Conservation (phyloP, 1,140 invertebrate species). For the Drosophila yakuba region DNA sequence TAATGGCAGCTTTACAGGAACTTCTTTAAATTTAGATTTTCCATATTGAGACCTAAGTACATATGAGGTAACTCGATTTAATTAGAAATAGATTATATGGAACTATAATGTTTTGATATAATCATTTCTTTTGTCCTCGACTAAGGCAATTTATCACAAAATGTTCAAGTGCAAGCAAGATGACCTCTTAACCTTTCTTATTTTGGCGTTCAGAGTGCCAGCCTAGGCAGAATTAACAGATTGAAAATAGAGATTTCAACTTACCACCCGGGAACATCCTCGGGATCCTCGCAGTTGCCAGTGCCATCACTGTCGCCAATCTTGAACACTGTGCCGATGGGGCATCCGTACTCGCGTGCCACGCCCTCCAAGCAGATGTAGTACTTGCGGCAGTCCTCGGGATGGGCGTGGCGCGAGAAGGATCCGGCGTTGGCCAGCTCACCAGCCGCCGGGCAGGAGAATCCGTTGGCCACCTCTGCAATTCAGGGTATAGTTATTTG, state of each 20-base stretch:
- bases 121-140: no score
- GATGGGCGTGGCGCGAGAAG: conserved; percentile 97
- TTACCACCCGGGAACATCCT: conserved; percentile 97
- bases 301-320: conserved; percentile 94
- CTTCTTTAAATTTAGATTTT: no score
- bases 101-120: no score
- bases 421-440: conserved; percentile 93
- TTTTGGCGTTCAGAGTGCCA: conserved; percentile 28
- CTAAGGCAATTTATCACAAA: no score
- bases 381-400: conserved; percentile 97
- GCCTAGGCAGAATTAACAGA: neutral
- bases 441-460: conserved; percentile 93
- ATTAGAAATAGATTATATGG: no score
- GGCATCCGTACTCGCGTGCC: conserved; percentile 96
- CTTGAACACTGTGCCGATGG: conserved; percentile 97
- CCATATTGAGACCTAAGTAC: no score
- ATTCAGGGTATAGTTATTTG: conserved; percentile 12
- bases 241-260: conserved; percentile 68
- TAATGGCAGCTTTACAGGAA: no score
- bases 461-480: conserved; percentile 94
- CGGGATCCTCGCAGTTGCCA: conserved; percentile 96
- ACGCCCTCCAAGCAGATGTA: conserved; percentile 96
- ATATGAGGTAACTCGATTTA: no score
- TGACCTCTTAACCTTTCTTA: neutral
- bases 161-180: neutral